Conservation (phyloP, 2,888 invertebrate genomes). For the Lycocerus yunnanus region DNA sequence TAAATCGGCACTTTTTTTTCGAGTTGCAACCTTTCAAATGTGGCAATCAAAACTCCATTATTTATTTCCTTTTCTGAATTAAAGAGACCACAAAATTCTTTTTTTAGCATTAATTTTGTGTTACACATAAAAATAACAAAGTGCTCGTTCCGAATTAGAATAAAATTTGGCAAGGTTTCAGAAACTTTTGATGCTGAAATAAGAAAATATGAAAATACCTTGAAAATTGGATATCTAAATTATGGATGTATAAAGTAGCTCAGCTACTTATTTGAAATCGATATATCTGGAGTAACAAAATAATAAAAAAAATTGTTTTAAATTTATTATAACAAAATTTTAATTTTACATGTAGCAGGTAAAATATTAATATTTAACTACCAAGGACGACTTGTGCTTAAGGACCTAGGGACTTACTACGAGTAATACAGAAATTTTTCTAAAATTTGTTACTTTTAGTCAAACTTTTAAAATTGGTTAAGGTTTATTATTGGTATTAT, state of each 20-base stretch:
- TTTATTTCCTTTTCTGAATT: not conserved
- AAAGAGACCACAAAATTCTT: not conserved
- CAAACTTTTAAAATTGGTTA: too few species aligned
- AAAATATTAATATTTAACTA: not conserved
- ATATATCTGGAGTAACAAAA: not conserved
- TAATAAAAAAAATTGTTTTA: not conserved
- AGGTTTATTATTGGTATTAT: too few species aligned
- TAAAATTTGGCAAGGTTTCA: not conserved
- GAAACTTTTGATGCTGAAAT: not conserved
- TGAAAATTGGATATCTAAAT: not conserved
- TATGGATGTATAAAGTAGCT: not conserved
- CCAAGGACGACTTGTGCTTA: too few species aligned
- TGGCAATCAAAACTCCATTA: not conserved
- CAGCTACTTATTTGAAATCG: not conserved
- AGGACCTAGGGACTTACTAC: too few species aligned
- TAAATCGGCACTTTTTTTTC: not conserved
- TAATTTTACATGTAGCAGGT: not conserved
- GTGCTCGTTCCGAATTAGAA: not conserved
- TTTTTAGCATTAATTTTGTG: not conserved
- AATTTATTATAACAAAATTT: not conserved
- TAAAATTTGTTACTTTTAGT: too few species aligned
- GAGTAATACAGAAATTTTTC: too few species aligned
- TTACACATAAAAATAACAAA: not conserved
- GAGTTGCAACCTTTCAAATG: not conserved
- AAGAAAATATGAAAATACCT: not conserved